Evolutionary conservation across 2,888 invertebrate species (phyloP).

Genomic region (Biston stratarius): DNA sequence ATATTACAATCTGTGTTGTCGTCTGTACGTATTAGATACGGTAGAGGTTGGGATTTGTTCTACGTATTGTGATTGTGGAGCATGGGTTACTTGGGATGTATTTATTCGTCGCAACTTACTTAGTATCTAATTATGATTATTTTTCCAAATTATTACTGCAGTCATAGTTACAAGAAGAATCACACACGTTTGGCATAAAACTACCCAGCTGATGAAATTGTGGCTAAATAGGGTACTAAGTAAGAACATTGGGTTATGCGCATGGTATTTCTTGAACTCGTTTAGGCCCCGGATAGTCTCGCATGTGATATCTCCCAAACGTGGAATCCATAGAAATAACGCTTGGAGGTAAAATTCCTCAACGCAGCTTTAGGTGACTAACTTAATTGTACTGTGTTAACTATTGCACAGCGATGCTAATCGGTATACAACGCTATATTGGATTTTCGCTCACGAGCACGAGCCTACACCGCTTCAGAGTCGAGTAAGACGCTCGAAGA

Average conservation of each 20-base stretch:
- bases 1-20: slow-evolving; percentile 37
- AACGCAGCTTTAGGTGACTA: slow-evolving; percentile 62
- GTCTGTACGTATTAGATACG: slow-evolving; percentile 34
- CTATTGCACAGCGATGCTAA: slow-evolving; percentile 59
- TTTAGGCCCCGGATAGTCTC: slow-evolving; percentile 51
- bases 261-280: slow-evolving; percentile 39
- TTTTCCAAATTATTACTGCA: slow-evolving; percentile 41
- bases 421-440: slow-evolving; percentile 53
- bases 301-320: slow-evolving; percentile 55
- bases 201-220: slow-evolving; percentile 30
- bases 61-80: slow-evolving; percentile 45
- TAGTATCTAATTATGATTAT: slow-evolving; percentile 39
- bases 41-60: slow-evolving; percentile 42
- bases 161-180: slow-evolving; percentile 12
- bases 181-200: slow-evolving; percentile 39
- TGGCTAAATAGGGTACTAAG: slow-evolving; percentile 42
- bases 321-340: slow-evolving; percentile 34
- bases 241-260: slow-evolving; percentile 44
- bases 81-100: slow-evolving; percentile 44
- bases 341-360: slow-evolving; percentile 37
- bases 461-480: slow-evolving; percentile 20
- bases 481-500: slow-evolving; percentile 4
- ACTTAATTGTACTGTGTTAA: slow-evolving; percentile 61
- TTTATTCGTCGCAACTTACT: slow-evolving; percentile 39
- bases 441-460: slow-evolving; percentile 35